Conservation (phyloP, 2,797 vertebrate genomes). For the Oreonectes daqikongensis region DNA sequence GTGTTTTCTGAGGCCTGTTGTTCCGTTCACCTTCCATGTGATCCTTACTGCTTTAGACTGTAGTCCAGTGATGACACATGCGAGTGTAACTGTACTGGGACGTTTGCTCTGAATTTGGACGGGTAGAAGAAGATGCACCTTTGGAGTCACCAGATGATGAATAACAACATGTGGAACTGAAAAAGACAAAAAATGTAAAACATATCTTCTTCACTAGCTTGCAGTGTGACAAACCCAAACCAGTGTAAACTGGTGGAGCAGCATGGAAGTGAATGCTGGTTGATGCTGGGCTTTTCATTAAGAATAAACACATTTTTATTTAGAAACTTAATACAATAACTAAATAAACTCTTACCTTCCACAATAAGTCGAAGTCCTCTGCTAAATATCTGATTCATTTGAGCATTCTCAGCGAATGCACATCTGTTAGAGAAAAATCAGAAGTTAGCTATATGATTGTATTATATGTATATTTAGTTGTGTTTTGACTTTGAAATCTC, state of each 20-base stretch:
- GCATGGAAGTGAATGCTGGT: background rate
- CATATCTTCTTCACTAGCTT: no score
- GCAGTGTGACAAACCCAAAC: no score
- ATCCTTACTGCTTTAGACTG: conserved; percentile 18
- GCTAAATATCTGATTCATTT: conserved; percentile 49
- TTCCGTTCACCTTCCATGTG: conserved; percentile 56
- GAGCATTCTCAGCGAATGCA: background rate
- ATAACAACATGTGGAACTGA: background rate
- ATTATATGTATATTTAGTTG: background rate
- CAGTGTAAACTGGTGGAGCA: no score
- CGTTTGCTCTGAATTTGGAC: background rate
- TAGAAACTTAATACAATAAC: background rate
- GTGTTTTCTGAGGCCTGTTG: conserved; percentile 10
- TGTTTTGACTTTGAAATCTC: conserved; percentile 24
- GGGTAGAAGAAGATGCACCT: conserved; percentile 48
- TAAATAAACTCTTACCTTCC: conserved; percentile 54
- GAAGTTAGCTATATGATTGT: background rate
- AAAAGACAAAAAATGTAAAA: background rate
- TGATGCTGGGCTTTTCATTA: no score
- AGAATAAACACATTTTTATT: no score
- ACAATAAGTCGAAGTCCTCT: conserved; percentile 57
- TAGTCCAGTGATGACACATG: conserved; percentile 57
- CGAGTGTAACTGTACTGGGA: conserved; percentile 19
- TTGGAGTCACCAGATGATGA: conserved; percentile 24
- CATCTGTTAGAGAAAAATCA: conserved; percentile 45